Base-by-base conservation (phyloP, 1,140 invertebrate genomes). In the Zaprionus kolodkinae region DNA sequence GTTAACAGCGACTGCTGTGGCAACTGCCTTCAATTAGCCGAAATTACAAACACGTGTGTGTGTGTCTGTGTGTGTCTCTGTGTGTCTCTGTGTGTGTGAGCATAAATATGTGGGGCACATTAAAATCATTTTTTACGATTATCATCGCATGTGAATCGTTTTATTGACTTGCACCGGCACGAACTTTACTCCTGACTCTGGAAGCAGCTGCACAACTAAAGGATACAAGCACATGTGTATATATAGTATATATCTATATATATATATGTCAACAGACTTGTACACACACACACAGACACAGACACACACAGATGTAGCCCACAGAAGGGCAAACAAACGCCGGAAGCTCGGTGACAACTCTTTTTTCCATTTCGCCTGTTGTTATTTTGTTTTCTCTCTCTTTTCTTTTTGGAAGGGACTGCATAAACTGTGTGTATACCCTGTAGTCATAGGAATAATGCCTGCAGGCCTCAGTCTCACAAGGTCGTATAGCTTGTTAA, bases 111-210 rank as follows among this genome's bases (percentile, higher is more conserved):
- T 52, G 63, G 4, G 33, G 62, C 52, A 33, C 68, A 83, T 85
- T 84, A 85, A 85, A 77, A 84, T 84, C 55, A 84, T 81, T 84
- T 84, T 85, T 85, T 84, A 84, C 76, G 73, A 85, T 84, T 80
- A 84, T 84, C 62, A 68, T 56, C 65, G 73, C 77, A 84, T 84
- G 69, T 81, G 81, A 61, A 85, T 84, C 81, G 81, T 80, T 84
- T 84, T 84, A 84, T 85, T 84, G 81, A 72, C 77, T 67, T 17
- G 36, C 43, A 52, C 48, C 48, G 54, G 15, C 56, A 33, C 59
- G 60, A 48, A 74, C 61, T 74, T 63, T 64, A 59, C 63, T 36
- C 56, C 48, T n/a, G 50, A 72, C 36, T 64, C 38, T 57, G 78
- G 48, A 55, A 12, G 12, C 52, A 55, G 33, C 25, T 45, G 40